phyloP scores from a whole-genome alignment of 2,113 vertebrate species.

The Pelmatolapia mariae region DNA sequence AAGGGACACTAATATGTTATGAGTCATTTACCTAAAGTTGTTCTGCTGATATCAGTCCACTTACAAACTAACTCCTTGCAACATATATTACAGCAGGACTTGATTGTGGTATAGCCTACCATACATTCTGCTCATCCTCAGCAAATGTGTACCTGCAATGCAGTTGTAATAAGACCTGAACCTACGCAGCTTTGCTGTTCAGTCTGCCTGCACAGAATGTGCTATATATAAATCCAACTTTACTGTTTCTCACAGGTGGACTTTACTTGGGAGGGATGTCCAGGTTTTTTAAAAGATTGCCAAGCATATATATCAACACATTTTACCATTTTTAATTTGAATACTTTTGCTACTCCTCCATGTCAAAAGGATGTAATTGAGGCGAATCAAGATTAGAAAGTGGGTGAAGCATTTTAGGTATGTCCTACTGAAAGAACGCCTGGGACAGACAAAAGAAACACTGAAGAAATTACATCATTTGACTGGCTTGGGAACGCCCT shows the following conservation, averaged over 20 bases:
- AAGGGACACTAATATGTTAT: neutral
- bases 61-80: neutral
- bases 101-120: neutral
- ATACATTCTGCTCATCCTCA: neutral
- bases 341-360: neutral
- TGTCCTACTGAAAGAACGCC: neutral
- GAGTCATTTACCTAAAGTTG: neutral
- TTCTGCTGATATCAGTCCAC: neutral
- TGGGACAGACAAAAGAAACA: neutral
- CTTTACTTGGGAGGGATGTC: neutral
- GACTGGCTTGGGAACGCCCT: fast-evolving
- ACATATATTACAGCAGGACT: neutral
- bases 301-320: neutral
- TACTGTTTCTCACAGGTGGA: neutral
- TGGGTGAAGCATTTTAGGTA: neutral
- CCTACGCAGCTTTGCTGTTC: neutral
- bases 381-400: neutral
- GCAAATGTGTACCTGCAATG: neutral
- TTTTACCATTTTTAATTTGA: neutral
- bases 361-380: neutral
- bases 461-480: neutral
- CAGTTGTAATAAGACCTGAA: neutral
- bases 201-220: neutral
- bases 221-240: neutral
- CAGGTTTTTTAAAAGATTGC: neutral